Evolutionary conservation across 2,797 vertebrate species (phyloP), one percentile per base, ranked within the genome.

Genomic region (Chloroceryle inda): DNA sequence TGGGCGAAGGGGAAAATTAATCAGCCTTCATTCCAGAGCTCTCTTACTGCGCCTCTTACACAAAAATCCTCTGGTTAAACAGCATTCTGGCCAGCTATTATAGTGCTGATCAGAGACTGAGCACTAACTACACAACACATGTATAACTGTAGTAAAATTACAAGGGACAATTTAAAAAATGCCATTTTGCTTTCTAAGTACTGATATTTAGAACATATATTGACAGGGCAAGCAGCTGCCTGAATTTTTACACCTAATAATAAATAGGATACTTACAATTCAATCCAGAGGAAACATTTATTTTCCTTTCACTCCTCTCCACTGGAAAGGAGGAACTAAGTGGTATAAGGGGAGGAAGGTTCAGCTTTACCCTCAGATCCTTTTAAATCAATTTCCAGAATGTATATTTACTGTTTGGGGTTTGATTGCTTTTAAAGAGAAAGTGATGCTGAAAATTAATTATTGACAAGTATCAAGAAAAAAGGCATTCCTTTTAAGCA

Each of bases 1-100:
- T 80, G 72, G 88, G 69, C 82, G 72, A 95, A 93, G 95, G 76
- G 87, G 79, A 91, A 95, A 92, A 96, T 91, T 92, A 91, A 95
- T 87, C 79, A 86, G 74, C 56, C 73, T 88, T 96, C 88, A 82
- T 94, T 96, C 92, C 89, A 92, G 87, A 95, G 87, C 62, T 88
- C 85, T 92, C 89, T 92, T 61, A 73, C 56, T 82, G 88, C 86
- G 91, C 63, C 77, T 92, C 63, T 85, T 40, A 40, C 66, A 91
- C 2, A 6, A 89, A 91, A 83, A 3, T 63, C 10, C 64, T 82
- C 80, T 77, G 64, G 72, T 74, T 90, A 38, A 87, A 77, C 31
- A 80, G 35, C 55, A 52, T 79, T 80, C 68, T 85, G 73, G 49
- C 31, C 82, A 91, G 63, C 31, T 85, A 47, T 20, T 68, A 42